phyloP scores from a whole-genome alignment of 2,113 vertebrate genomes.

The Engraulis encrasicolus region DNA sequence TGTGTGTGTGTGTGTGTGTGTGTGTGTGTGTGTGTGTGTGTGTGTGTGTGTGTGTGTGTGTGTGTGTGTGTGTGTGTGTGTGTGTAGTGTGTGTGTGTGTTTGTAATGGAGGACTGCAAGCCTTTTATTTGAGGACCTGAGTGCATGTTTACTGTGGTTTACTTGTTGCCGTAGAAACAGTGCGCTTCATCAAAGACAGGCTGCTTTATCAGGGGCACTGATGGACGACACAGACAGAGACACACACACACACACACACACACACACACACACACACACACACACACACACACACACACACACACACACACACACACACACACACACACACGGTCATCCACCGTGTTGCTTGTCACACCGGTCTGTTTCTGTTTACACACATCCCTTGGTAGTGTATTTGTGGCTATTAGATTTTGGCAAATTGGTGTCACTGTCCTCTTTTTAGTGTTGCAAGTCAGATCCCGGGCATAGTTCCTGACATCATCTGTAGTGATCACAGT shows the following conservation, averaged over 20 bases:
- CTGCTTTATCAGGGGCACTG: not conserved
- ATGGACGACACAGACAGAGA: not conserved
- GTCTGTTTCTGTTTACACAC: not conserved
- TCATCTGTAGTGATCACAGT: too few species aligned
- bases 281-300: too few species aligned
- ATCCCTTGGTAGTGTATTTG: not conserved
- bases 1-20: not conserved
- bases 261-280: too few species aligned
- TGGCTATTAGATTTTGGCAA: not conserved
- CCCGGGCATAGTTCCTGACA: too few species aligned
- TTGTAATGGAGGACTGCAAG: not conserved
- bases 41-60: not conserved
- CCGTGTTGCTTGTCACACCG: not conserved
- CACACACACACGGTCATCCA: not conserved
- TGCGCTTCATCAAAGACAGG: not conserved
- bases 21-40: too few species aligned
- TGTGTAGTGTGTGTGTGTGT: not conserved
- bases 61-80: conserved; percentile 15
- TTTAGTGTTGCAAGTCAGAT: too few species aligned
- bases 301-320: too few species aligned
- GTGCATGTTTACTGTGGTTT: not conserved
- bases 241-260: too few species aligned
- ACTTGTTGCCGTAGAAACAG: not conserved
- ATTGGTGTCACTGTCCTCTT: not conserved
- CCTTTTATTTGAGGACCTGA: conserved; percentile 11